Percentiles rank a stretch among this genome's conserved stretches.
Conservation (phyloP, 2,888 invertebrate species). For the Sinopyrophorus schimmeli region DNA sequence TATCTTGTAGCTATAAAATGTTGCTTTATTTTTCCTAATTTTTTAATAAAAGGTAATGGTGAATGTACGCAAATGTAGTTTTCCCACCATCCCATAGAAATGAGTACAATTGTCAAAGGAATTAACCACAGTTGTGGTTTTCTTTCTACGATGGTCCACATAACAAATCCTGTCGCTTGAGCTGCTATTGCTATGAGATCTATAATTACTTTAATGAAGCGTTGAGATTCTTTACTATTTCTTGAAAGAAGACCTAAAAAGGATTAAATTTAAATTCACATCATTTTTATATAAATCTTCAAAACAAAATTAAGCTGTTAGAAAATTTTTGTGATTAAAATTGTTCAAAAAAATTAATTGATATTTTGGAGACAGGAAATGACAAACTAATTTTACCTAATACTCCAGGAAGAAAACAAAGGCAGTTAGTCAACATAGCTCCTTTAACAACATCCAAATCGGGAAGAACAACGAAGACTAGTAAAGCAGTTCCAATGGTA, state of each 20-base stretch:
- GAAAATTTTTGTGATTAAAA: background rate
- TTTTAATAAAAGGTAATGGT: conserved; percentile 75
- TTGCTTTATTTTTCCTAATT: conserved; percentile 76
- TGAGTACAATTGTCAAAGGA: conserved; percentile 80
- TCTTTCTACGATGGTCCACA: conserved; percentile 86
- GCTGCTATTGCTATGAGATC: conserved; percentile 86
- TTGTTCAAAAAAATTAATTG: no score
- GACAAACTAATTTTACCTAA: no score
- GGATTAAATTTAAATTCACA: no score
- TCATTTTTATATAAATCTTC: background rate
- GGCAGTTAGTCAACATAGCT: conserved; percentile 93
- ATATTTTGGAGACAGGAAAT: conserved; percentile 25
- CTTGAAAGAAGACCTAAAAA: conserved; percentile 76
- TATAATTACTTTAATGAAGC: conserved; percentile 76
- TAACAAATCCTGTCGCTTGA: conserved; percentile 88
- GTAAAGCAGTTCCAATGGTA: conserved; percentile 81
- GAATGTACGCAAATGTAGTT: conserved; percentile 91
- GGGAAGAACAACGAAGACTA: conserved; percentile 88
- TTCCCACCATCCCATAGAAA: conserved; percentile 98
- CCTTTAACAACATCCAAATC: conserved; percentile 93
- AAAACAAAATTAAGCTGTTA: background rate
- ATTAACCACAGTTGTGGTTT: conserved; percentile 81
- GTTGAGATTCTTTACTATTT: conserved; percentile 78
- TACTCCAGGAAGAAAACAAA: conserved; percentile 87
- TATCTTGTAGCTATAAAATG: conserved; percentile 80